Conservation (phyloP, 2,113 vertebrate species). For the Ochotona princeps region DNA sequence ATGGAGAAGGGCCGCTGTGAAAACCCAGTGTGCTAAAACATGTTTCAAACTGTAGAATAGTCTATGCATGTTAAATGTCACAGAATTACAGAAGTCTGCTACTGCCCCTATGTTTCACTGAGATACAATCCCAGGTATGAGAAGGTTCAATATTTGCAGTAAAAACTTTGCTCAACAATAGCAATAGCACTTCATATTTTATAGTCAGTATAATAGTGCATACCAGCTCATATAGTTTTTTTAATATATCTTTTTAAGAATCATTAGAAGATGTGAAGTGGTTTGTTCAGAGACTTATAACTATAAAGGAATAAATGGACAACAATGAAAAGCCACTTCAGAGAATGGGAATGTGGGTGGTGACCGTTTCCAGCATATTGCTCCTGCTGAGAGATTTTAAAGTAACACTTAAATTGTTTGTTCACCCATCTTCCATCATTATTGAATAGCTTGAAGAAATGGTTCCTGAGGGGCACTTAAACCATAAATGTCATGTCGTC, state of each 20-base stretch:
- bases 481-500: slow-evolving; percentile 1
- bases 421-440: neutral
- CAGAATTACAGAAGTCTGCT: neutral
- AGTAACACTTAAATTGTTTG: slow-evolving; percentile 42
- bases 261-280: neutral
- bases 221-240: neutral
- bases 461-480: slow-evolving; percentile 5
- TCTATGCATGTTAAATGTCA: neutral
- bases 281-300: slow-evolving; percentile 37
- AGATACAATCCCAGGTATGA: neutral
- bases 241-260: slow-evolving; percentile 21
- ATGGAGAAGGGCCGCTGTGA: neutral
- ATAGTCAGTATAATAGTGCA: neutral
- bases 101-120: neutral
- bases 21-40: neutral
- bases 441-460: slow-evolving; percentile 19
- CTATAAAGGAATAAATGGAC: neutral
- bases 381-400: neutral
- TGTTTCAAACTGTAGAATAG: neutral
- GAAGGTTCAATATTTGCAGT: neutral
- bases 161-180: neutral
- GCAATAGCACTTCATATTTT: neutral
- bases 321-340: slow-evolving; percentile 20
- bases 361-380: neutral
- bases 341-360: neutral